A percentile compares a stretch with the other conserved stretches of the same genome.
Conservation (phyloP, 1,140 invertebrate genomes). For the Apis mellifera region Amel_HAv3.1 CM009931.2:11379001-11379500, state of each 20-base stretch:
- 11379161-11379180: constrained; percentile 77
- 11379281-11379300: constrained; percentile 25
- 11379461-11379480: not conserved
- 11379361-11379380: no score
- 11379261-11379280: constrained; percentile 52
- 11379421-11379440: not conserved
- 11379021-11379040: not conserved
- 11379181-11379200: constrained; percentile 66
- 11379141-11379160: constrained; percentile 71
- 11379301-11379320: not conserved
- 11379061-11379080: constrained; percentile 57
- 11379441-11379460: not conserved
- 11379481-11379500: no score
- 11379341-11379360: no score
- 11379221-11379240: constrained; percentile 69
- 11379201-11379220: constrained; percentile 70
- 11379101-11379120: constrained; percentile 70
- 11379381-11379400: no score
- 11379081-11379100: constrained; percentile 41
- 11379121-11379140: constrained; percentile 75
- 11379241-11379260: constrained; percentile 60
- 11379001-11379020: no score
- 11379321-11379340: not conserved
- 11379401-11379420: not conserved
- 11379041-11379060: constrained; percentile 64